A percentile compares a stretch with the other conserved stretches of the same genome.
These are phyloP conservation scores for Cerastis rubricosa DNA, from an alignment of 2,888 invertebrate species.

Conservation along the genomic window DNA sequence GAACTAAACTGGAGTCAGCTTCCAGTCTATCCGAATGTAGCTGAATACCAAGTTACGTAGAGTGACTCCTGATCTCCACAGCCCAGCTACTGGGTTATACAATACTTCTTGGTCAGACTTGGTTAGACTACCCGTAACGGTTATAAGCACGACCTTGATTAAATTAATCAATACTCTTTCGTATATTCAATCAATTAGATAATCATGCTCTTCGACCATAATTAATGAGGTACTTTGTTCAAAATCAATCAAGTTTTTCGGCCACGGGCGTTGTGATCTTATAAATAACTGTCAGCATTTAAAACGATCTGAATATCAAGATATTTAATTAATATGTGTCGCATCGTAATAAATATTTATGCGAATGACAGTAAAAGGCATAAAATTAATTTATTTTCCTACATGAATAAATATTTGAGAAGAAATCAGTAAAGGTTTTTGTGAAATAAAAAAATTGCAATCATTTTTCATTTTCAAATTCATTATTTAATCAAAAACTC, in stretches of 20 bases:
- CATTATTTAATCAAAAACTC: background rate
- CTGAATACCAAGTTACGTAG: background rate
- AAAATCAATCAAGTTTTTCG: slow-evolving; percentile 37
- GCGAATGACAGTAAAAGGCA: slow-evolving; percentile 45
- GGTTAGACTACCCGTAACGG: background rate
- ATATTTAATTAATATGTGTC: slow-evolving; percentile 51
- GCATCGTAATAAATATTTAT: slow-evolving; percentile 52
- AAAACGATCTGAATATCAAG: slow-evolving; percentile 38
- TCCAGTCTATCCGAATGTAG: background rate
- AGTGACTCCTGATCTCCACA: background rate
- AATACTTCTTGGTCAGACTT: background rate
- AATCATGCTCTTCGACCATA: background rate
- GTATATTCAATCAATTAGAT: background rate
- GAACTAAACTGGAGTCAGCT: background rate
- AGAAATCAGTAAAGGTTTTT: slow-evolving; percentile 6
- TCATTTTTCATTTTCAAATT: background rate
- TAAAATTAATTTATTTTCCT: slow-evolving; percentile 51
- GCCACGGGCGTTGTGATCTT: slow-evolving; percentile 11
- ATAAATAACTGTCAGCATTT: slow-evolving; percentile 43
- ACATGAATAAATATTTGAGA: slow-evolving; percentile 31
- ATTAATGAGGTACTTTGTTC: slow-evolving; percentile 30
- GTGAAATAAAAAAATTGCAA: slow-evolving; percentile 18
- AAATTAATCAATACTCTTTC: background rate
- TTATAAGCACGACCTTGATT: background rate
- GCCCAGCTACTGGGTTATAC: background rate